Evolutionary conservation across 2,888 invertebrate species (phyloP).

Genomic region (Dicranocentrus wangi): DNA sequence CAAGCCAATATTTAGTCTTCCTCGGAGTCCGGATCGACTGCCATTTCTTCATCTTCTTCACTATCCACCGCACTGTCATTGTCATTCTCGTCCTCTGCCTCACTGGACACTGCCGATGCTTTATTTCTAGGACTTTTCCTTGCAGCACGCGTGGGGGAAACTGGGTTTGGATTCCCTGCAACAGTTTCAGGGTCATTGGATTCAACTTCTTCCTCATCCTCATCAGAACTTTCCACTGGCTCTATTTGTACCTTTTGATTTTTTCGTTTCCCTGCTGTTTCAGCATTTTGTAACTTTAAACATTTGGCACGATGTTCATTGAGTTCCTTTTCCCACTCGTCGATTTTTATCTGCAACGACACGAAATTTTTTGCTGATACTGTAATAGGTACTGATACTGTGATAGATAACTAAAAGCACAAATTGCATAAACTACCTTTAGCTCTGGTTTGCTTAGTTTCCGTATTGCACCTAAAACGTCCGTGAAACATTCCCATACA

Average conservation of each 20-base stretch:
- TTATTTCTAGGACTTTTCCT: too few species aligned
- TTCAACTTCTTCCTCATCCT: conserved; percentile 31
- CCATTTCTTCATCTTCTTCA: not conserved
- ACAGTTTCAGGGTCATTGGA: too few species aligned
- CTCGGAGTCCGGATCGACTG: too few species aligned
- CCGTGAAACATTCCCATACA: conserved; percentile 63
- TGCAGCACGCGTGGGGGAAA: too few species aligned
- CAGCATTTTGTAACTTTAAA: conserved; percentile 38
- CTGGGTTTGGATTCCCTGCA: too few species aligned
- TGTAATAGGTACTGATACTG: not conserved
- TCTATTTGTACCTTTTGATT: conserved; percentile 22
- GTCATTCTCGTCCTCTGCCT: too few species aligned
- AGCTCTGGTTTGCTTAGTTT: conserved; percentile 66
- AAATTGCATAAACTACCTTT: conserved; percentile 62
- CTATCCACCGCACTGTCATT: not conserved
- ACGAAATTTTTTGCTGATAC: not conserved
- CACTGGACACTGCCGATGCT: too few species aligned
- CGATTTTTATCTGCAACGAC: conserved; percentile 57
- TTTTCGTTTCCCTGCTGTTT: conserved; percentile 43
- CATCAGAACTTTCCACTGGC: conserved; percentile 30
- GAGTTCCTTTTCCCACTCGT: conserved; percentile 67
- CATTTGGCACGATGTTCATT: conserved; percentile 61
- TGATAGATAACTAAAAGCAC: conserved; percentile 14
- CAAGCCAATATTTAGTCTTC: too few species aligned
- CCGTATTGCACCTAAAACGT: conserved; percentile 54